A percentile compares a stretch with the other conserved stretches of the same genome.
Evolutionary conservation across 2,888 invertebrate genomes (phyloP).

Genomic region (Labia minor): DNA sequence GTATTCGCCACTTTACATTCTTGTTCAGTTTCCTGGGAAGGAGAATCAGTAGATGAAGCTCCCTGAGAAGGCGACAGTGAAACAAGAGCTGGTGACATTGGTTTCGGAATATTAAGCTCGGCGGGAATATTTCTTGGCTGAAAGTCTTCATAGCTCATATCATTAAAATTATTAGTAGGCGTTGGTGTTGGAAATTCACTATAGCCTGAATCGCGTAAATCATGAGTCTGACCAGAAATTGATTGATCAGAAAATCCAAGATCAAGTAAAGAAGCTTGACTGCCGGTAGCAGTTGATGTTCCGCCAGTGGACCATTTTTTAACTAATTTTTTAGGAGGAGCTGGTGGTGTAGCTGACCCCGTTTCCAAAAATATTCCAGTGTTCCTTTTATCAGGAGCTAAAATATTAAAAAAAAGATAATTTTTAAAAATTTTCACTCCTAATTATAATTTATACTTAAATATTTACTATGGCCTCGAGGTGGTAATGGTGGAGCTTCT

Average conservation of each 20-base stretch:
- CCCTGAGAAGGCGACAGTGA: not conserved
- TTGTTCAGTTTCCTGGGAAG: not conserved
- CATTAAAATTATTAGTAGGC: slow-evolving; percentile 32
- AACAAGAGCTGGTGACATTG: not conserved
- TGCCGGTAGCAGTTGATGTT: not conserved
- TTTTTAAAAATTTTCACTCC: not conserved
- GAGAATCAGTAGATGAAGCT: not conserved
- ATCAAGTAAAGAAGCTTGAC: not conserved
- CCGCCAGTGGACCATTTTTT: slow-evolving; percentile 28
- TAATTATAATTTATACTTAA: not conserved
- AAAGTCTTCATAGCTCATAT: slow-evolving; percentile 39
- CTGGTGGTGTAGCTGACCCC: slow-evolving; percentile 36
- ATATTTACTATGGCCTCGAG: slow-evolving; percentile 57
- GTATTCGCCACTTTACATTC: slow-evolving; percentile 18
- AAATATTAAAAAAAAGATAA: not conserved
- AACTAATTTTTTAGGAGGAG: slow-evolving; percentile 38
- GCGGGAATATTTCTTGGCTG: slow-evolving; percentile 34
- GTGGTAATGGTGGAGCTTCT: slow-evolving; percentile 69
- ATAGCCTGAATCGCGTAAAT: slow-evolving; percentile 43
- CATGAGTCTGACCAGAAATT: slow-evolving; percentile 32
- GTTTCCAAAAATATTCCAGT: slow-evolving; percentile 36
- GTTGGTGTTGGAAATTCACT: slow-evolving; percentile 33
- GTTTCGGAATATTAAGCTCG: slow-evolving; percentile 31
- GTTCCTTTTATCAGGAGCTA: slow-evolving; percentile 45
- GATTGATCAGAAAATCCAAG: not conserved